Base-by-base conservation (phyloP, 2,797 vertebrate genomes). In the Lates japonicus region DNA sequence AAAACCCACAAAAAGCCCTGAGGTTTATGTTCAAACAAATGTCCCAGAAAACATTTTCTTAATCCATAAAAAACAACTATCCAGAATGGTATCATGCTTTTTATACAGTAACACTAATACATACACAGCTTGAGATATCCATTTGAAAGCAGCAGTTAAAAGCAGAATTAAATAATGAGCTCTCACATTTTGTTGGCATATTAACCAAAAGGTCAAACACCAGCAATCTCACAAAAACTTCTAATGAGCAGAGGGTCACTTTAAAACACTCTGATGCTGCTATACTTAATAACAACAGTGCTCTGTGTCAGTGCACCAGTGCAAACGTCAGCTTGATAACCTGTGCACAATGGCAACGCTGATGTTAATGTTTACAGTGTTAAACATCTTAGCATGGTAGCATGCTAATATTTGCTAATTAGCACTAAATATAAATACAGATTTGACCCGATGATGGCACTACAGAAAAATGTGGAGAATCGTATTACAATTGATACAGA, bases 21-120 rank as follows among this genome's bases (percentile, higher is more conserved):
- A 71, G 62, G 62, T 49, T 78, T 62, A 57, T 8, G 19, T 74
- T 68, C 22, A 46, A 5, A n/a, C n/a, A n/a, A n/a, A n/a, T n/a
- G n/a, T n/a, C 52, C 7, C 1, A 16, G 14, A 70, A 59, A 49
- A 42, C 35, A 31, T 37, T n/a, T n/a, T 17, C 31, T 48, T 29
- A 25, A 20, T 46, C 29, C 13, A 12, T 19, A 19, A 44, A 70
- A 35, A 60, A 39, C 4, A 39, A 46, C 12, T 5, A 51, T n/a
- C 22, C 17, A 31, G 31, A 42, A 48, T 17, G 10, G 4, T 12
- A 14, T 20, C 49, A 11, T 17, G 41, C 20, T n/a, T 33, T 69
- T 46, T 8, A 41, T 8, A 42, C 46, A 65, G n/a, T 37, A 41
- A 22, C 25, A 29, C 25, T 29, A 29, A 37, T 25, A 54, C 4